Percentiles rank a stretch among this genome's conserved stretches.
Evolutionary conservation across 2,888 invertebrate genomes (phyloP).

Genomic region (Pyrrhopygopsis socrates): DNA sequence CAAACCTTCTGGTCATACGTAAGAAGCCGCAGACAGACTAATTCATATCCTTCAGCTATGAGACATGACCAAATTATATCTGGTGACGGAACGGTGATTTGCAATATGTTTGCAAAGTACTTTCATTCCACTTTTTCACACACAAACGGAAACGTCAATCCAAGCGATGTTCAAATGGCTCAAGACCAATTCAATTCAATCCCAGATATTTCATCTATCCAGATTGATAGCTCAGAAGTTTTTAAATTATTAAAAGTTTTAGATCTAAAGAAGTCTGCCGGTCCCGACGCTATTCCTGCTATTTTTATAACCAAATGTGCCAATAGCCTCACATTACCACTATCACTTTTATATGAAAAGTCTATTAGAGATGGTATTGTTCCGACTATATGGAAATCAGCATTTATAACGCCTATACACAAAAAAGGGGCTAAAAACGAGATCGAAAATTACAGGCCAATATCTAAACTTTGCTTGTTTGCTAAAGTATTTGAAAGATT

Average conservation of each 20-base stretch:
- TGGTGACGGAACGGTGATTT: not conserved
- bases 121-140: conserved; percentile 6
- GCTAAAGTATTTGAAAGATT: conserved; percentile 54
- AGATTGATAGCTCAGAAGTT: not conserved
- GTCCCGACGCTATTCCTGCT: conserved; percentile 61
- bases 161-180: not conserved
- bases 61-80: not conserved
- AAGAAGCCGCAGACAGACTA: not conserved
- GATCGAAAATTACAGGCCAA: conserved; percentile 61
- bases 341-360: conserved; percentile 51
- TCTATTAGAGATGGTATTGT: conserved; percentile 54
- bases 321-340: conserved; percentile 29
- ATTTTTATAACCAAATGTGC: conserved; percentile 60
- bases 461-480: conserved; percentile 42
- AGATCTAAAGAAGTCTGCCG: conserved; percentile 25
- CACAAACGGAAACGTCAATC: not conserved
- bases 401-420: conserved; percentile 67
- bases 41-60: conserved; percentile 5
- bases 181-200: not conserved
- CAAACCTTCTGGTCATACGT: conserved; percentile 19
- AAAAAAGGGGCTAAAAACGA: conserved; percentile 61
- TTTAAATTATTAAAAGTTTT: not conserved
- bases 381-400: conserved; percentile 64
- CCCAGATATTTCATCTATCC: not conserved
- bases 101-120: conserved; percentile 4